phyloP scores from a whole-genome alignment of 2,113 vertebrate species.

The Sciurus niger region DNA sequence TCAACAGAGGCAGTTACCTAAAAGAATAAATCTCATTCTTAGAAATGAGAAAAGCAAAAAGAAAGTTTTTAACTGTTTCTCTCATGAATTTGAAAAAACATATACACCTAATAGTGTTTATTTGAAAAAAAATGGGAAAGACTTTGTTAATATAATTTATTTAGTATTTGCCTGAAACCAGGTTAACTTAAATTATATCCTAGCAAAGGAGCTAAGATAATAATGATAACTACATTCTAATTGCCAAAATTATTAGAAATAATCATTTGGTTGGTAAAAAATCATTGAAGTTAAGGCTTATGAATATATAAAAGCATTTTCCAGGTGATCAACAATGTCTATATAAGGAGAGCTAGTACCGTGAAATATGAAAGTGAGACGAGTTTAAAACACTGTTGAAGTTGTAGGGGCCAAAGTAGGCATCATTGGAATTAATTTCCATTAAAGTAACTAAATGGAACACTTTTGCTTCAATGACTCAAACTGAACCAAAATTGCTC shows the following conservation, averaged over 20 bases:
- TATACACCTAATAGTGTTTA: background rate
- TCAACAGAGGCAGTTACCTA: background rate
- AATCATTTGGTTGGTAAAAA: constrained; percentile 38
- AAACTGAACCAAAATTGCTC: constrained; percentile 28
- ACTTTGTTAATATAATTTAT: constrained; percentile 39
- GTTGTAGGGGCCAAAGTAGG: constrained; percentile 1
- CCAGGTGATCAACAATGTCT: constrained; percentile 57
- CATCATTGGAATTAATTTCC: constrained; percentile 58
- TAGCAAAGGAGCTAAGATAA: background rate
- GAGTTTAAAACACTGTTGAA: constrained; percentile 63
- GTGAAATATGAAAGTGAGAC: constrained; percentile 46
- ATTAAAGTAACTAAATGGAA: constrained; percentile 66
- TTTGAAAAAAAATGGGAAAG: background rate
- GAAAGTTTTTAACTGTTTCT: constrained; percentile 27
- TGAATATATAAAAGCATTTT: constrained; percentile 47
- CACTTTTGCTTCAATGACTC: constrained; percentile 42
- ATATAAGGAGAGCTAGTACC: background rate
- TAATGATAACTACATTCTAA: constrained; percentile 49
- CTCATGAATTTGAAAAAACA: constrained; percentile 7
- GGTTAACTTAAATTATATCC: background rate
- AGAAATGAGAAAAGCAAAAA: background rate
- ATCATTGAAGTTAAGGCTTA: constrained; percentile 10
- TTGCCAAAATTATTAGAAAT: constrained; percentile 56
- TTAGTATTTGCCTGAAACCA: background rate
- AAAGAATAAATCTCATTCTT: constrained; percentile 25